These are phyloP conservation scores for Urocyon cinereoargenteus DNA, from an alignment of 2,797 vertebrate genomes.

Conservation along the genomic window DNA sequence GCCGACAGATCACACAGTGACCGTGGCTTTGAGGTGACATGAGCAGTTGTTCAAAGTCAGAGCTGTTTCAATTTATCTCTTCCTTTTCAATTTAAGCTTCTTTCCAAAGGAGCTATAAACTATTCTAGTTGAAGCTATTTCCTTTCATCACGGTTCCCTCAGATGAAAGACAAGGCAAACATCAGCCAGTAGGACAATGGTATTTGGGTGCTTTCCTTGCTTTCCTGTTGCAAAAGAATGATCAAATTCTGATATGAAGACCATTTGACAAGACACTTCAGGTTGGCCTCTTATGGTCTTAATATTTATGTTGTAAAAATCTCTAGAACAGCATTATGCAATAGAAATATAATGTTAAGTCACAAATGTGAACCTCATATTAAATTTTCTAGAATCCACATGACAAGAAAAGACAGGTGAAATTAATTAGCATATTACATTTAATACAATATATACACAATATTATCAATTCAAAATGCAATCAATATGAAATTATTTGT, in stretches of 20 bases:
- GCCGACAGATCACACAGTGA: neutral
- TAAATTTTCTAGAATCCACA: neutral
- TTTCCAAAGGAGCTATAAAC: slow-evolving; percentile 28
- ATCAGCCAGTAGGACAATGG: neutral
- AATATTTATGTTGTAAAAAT: neutral
- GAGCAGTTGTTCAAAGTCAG: slow-evolving; percentile 60
- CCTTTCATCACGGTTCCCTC: slow-evolving; percentile 35
- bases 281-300: neutral
- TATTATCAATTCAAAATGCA: slow-evolving; percentile 20
- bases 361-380: neutral
- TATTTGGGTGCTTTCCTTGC: neutral
- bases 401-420: neutral
- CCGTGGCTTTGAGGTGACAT: neutral
- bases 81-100: slow-evolving; percentile 52
- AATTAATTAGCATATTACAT: neutral
- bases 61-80: slow-evolving; percentile 56
- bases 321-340: neutral
- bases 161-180: slow-evolving; percentile 38
- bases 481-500: neutral
- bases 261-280: neutral
- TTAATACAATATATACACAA: neutral
- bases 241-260: slow-evolving; percentile 2
- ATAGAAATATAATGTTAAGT: neutral
- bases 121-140: slow-evolving; percentile 50
- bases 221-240: slow-evolving; percentile 23